Conservation (phyloP, 2,888 invertebrate species). For the Lapara coniferarum region DNA sequence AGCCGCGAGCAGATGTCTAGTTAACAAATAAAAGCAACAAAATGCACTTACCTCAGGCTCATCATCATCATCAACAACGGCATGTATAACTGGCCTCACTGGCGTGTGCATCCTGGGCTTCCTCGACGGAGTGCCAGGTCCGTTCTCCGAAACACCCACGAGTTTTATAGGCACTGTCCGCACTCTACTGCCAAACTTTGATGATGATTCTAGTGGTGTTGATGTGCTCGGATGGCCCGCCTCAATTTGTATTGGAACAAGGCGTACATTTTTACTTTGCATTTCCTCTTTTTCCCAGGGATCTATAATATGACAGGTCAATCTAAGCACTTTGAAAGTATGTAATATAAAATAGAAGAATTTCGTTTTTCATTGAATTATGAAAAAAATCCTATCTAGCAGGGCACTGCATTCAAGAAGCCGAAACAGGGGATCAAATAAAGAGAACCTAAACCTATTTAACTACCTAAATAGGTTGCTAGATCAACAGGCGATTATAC, state of each 20-base stretch:
- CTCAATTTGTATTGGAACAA: slow-evolving; percentile 74
- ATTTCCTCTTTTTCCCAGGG: slow-evolving; percentile 53
- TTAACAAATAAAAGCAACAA: too few relatives aligned
- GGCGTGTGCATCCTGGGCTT: slow-evolving; percentile 66
- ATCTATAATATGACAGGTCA: slow-evolving; percentile 46
- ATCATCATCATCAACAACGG: slow-evolving; percentile 64
- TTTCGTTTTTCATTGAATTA: background rate
- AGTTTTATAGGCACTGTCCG: slow-evolving; percentile 60
- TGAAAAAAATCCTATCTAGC: too few relatives aligned
- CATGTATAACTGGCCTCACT: slow-evolving; percentile 57
- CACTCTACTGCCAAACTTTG: slow-evolving; percentile 44
- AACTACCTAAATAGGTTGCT: too few relatives aligned
- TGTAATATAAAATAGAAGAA: background rate
- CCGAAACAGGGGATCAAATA: too few relatives aligned
- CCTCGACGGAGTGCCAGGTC: slow-evolving; percentile 53
- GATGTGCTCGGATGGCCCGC: slow-evolving; percentile 71
- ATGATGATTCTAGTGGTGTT: slow-evolving; percentile 62
- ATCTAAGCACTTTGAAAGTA: slow-evolving; percentile 30
- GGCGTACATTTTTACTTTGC: slow-evolving; percentile 59
- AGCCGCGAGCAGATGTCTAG: too few relatives aligned
- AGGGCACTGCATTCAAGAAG: too few relatives aligned
- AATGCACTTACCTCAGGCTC: slow-evolving; percentile 58
- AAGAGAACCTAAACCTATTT: too few relatives aligned
- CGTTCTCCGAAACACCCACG: slow-evolving; percentile 57
- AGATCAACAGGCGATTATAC: too few relatives aligned